A percentile compares a stretch with the other conserved stretches of the same genome.
These are phyloP conservation scores for Motacilla alba DNA, from an alignment of 2,113 vertebrate genomes.

Conservation along the genomic window DNA sequence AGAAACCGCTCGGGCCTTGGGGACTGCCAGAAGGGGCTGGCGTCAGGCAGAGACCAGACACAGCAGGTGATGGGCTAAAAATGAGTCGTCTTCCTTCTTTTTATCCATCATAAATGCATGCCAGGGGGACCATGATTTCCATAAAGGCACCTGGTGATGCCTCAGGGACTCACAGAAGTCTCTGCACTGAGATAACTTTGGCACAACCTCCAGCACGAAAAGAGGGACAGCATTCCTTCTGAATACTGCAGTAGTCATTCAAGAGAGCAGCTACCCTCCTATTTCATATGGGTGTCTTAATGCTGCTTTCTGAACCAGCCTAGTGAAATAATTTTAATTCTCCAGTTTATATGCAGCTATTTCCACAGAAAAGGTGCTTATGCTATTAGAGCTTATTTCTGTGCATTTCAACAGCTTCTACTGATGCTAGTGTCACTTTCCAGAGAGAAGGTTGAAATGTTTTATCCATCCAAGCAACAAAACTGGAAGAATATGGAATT, in stretches of 20 bases:
- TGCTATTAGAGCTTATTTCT: background rate
- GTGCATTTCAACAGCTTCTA: background rate
- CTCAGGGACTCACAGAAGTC: background rate
- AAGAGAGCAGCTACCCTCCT: background rate
- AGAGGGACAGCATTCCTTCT: background rate
- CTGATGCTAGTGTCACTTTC: background rate
- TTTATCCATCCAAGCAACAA: constrained; percentile 1
- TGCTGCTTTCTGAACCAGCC: background rate
- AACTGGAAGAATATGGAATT: background rate
- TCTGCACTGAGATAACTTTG: background rate
- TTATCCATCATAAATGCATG: background rate
- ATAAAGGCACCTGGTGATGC: background rate
- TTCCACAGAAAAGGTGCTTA: background rate
- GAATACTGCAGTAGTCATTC: background rate
- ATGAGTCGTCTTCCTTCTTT: background rate
- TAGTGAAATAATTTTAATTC: background rate
- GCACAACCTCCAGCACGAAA: background rate
- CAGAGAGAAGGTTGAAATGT: background rate
- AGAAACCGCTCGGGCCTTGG: background rate
- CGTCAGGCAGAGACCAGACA: background rate
- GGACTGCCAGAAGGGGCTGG: background rate
- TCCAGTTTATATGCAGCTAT: background rate
- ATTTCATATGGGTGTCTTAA: background rate
- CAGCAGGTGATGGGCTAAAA: background rate
- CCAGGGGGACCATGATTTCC: background rate